A percentile compares a stretch with the other conserved stretches of the same genome.
Conservation (phyloP, 2,888 invertebrate genomes). For the Zygothrica quintamaculata region DNA sequence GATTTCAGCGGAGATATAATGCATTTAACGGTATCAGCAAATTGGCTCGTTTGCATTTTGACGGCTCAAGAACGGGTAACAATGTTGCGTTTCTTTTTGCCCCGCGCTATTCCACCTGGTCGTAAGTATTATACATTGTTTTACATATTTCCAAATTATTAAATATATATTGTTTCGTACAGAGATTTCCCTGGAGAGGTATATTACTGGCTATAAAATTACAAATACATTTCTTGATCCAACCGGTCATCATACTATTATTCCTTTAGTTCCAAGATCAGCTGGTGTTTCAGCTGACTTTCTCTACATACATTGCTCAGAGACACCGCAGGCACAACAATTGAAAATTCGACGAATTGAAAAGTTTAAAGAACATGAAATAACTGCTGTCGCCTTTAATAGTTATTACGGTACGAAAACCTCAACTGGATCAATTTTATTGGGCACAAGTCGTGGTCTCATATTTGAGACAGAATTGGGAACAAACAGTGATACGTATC, state of each 20-base stretch:
- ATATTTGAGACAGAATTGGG: slow-evolving; percentile 96
- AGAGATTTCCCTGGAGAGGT: slow-evolving; percentile 83
- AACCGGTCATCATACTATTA: slow-evolving; percentile 92
- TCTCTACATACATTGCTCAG: slow-evolving; percentile 88
- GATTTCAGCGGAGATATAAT: slow-evolving; percentile 86
- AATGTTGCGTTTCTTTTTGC: slow-evolving; percentile 92
- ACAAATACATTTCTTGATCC: slow-evolving; percentile 88
- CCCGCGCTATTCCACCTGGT: slow-evolving; percentile 90
- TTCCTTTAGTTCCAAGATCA: slow-evolving; percentile 87
- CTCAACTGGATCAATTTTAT: slow-evolving; percentile 92
- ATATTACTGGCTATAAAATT: slow-evolving; percentile 81
- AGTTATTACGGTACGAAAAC: slow-evolving; percentile 88
- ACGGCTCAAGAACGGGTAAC: slow-evolving; percentile 88
- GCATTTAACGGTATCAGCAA: slow-evolving; percentile 92
- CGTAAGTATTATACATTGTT: slow-evolving; percentile 85
- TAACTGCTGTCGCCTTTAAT: slow-evolving; percentile 97
- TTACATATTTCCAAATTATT: background rate
- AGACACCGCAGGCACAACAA: slow-evolving; percentile 86
- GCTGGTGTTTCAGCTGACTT: slow-evolving; percentile 88
- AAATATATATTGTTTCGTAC: background rate
- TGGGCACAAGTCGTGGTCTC: slow-evolving; percentile 95
- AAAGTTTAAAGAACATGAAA: slow-evolving; percentile 87
- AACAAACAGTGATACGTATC: slow-evolving; percentile 92
- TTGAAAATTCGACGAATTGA: slow-evolving; percentile 89
- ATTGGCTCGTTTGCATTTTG: slow-evolving; percentile 93